These are phyloP conservation scores for Galemys pyrenaicus DNA, from an alignment of 2,113 vertebrate genomes.

Conservation along the genomic window DNA sequence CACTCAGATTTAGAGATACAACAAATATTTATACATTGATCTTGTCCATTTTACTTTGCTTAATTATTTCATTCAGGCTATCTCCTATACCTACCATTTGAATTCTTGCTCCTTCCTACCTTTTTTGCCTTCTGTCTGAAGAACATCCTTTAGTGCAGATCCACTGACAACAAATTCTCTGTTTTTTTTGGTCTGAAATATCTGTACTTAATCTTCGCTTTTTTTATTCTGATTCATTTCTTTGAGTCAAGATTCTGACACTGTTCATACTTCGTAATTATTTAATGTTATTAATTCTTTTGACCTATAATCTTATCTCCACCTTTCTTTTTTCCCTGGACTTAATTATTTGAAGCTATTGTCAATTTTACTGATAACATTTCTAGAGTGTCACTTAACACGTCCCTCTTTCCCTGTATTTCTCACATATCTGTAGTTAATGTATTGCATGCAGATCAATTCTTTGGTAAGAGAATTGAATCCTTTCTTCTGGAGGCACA, in stretches of 20 bases:
- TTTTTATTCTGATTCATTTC: neutral
- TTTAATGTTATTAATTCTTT: neutral
- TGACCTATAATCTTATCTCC: neutral
- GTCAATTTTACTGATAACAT: neutral
- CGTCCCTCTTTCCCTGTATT: neutral
- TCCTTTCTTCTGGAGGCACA: neutral
- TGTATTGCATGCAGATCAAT: neutral
- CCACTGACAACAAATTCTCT: neutral
- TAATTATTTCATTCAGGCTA: neutral
- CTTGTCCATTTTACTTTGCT: neutral
- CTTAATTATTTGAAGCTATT: neutral
- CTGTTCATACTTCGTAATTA: neutral
- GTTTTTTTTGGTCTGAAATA: conserved; percentile 14
- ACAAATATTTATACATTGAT: neutral
- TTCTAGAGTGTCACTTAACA: neutral
- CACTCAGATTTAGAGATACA: neutral
- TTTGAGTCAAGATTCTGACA: neutral
- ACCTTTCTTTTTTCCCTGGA: neutral
- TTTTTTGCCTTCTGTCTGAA: conserved; percentile 10
- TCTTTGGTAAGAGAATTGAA: neutral
- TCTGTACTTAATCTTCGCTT: neutral
- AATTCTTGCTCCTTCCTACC: neutral
- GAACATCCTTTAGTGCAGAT: neutral
- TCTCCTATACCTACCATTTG: neutral
- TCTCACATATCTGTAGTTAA: neutral